Conservation (phyloP, 2,113 vertebrate species). For the Felis chaus region DNA sequence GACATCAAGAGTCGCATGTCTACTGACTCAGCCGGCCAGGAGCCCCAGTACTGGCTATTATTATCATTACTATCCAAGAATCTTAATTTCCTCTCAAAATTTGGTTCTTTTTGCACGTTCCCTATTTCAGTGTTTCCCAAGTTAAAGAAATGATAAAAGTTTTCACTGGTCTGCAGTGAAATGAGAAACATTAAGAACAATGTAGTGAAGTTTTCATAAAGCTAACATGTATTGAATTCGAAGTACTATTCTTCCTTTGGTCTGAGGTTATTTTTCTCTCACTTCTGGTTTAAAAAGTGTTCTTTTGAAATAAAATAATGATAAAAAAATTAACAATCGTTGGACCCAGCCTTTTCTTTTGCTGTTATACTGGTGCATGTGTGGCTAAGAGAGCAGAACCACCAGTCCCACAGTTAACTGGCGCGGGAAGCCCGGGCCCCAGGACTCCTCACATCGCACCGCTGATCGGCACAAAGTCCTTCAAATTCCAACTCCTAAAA, state of each 20-base stretch:
- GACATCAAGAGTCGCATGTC: neutral
- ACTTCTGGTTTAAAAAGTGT: neutral
- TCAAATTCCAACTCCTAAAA: neutral
- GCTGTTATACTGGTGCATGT: neutral
- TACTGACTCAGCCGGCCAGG: neutral
- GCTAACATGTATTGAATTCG: neutral
- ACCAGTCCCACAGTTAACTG: neutral
- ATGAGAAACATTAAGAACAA: neutral
- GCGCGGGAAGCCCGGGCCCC: neutral
- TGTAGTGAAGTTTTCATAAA: neutral
- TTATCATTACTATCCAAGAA: neutral
- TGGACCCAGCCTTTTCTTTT: neutral
- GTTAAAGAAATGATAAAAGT: neutral
- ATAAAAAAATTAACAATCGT: neutral
- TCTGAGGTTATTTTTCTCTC: neutral
- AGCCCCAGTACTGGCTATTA: neutral
- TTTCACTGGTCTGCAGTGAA: neutral
- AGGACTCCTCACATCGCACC: neutral
- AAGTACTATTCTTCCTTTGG: neutral
- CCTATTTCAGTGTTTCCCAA: neutral
- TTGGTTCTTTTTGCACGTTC: neutral
- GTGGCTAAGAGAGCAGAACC: neutral
- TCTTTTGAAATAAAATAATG: conserved; percentile 12
- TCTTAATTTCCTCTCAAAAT: neutral
- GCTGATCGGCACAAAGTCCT: neutral